Conservation (phyloP, 2,888 invertebrate species). For the Podotricha telesiphe region DNA sequence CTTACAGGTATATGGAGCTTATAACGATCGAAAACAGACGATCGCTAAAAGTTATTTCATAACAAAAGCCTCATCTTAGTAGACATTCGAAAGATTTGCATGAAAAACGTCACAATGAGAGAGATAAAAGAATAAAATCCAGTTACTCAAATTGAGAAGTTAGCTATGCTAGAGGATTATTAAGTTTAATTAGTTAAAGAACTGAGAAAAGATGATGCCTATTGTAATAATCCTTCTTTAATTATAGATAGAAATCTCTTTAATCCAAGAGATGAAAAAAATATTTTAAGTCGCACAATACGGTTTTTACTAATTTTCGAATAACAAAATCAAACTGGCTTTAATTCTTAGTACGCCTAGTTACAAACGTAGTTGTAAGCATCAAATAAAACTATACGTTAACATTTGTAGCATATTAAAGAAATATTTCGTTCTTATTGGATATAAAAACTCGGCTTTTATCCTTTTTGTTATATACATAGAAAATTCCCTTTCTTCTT, state of each 20-base stretch:
- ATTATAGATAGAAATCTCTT: slow-evolving; percentile 44
- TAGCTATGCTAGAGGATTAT: slow-evolving; percentile 69
- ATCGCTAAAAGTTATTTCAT: slow-evolving; percentile 24
- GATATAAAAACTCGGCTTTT: too few species aligned
- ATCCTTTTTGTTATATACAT: too few species aligned
- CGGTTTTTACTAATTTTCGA: background rate
- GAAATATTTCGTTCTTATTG: too few species aligned
- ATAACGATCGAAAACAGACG: slow-evolving; percentile 29
- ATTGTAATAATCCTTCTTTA: slow-evolving; percentile 57
- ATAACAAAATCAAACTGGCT: background rate
- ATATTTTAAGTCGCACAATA: slow-evolving; percentile 25
- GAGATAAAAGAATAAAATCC: slow-evolving; percentile 60
- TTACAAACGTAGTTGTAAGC: too few species aligned
- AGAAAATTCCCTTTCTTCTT: too few species aligned
- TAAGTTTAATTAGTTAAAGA: slow-evolving; percentile 76
- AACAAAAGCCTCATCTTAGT: slow-evolving; percentile 40
- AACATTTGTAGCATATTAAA: too few species aligned
- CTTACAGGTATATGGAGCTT: background rate
- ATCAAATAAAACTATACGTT: too few species aligned
- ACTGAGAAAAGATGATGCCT: slow-evolving; percentile 59
- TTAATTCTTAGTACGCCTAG: too few species aligned
- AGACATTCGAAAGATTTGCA: slow-evolving; percentile 48
- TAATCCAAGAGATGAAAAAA: slow-evolving; percentile 35
- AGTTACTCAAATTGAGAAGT: slow-evolving; percentile 62
- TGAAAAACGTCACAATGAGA: slow-evolving; percentile 48